Evolutionary conservation across 2,797 vertebrate genomes (phyloP).

Genomic region (Lepus oiostolus): DNA sequence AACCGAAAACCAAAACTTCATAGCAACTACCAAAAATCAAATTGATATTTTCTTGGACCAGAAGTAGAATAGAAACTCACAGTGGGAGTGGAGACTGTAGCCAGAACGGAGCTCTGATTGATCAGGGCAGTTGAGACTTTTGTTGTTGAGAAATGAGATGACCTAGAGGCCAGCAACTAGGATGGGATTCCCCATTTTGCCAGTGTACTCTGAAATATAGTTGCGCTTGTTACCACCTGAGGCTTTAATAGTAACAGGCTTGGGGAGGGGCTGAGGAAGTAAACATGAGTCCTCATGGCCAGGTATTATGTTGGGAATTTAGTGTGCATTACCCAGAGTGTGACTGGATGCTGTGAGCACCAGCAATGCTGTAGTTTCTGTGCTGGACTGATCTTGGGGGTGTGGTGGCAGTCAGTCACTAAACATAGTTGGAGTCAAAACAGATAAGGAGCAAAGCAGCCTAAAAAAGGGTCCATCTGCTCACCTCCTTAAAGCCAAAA

Average conservation of each 20-base stretch:
- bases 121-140: not conserved
- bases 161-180: not conserved
- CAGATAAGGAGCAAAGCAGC: not conserved
- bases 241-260: not conserved
- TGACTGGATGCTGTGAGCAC: not conserved
- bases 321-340: not conserved
- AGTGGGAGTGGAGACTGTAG: not conserved
- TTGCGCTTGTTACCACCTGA: not conserved
- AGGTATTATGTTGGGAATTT: not conserved
- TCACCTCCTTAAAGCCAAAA: not conserved
- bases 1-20: not conserved
- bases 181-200: not conserved
- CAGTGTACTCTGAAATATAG: not conserved
- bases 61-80: not conserved
- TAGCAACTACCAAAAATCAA: not conserved
- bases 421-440: not conserved
- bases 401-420: not conserved
- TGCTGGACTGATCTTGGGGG: not conserved
- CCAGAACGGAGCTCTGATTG: not conserved
- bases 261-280: not conserved
- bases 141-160: not conserved
- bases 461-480: not conserved
- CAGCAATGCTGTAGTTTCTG: not conserved
- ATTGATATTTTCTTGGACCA: not conserved
- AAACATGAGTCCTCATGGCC: not conserved